Conservation (phyloP, 1,140 invertebrate genomes). For the Cotesia glomerata region DNA sequence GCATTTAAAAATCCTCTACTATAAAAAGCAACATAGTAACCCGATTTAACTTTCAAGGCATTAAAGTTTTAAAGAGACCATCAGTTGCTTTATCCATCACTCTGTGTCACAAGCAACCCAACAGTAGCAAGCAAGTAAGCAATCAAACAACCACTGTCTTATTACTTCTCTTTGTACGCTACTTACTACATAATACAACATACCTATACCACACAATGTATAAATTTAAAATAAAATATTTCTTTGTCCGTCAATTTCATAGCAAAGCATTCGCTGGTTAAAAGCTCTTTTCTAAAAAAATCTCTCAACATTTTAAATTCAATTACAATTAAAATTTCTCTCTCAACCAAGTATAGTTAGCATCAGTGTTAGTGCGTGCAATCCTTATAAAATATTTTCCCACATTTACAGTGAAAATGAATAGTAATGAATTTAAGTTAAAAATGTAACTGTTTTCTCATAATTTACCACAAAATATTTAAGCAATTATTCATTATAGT, state of each 20-base stretch:
- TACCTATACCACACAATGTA: neutral
- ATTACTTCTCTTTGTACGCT: conserved; percentile 1
- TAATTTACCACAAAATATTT: neutral
- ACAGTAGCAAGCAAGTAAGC: too few relatives aligned
- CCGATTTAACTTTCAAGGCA: neutral
- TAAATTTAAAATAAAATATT: neutral
- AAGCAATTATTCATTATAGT: neutral
- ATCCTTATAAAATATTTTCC: too few relatives aligned
- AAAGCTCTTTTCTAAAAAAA: too few relatives aligned
- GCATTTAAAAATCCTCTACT: too few relatives aligned
- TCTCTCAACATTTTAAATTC: too few relatives aligned
- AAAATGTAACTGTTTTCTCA: neutral
- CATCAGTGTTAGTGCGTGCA: too few relatives aligned
- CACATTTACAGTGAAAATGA: too few relatives aligned
- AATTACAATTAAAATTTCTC: too few relatives aligned
- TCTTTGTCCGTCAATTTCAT: too few relatives aligned
- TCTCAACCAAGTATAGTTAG: too few relatives aligned
- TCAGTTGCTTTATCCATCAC: conserved; percentile 7
- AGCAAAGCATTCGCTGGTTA: too few relatives aligned
- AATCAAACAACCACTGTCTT: neutral
- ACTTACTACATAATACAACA: neutral
- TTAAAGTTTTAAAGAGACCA: conserved; percentile 20
- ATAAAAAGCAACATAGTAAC: neutral
- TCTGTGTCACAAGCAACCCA: neutral
- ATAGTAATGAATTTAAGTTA: neutral